These are phyloP conservation scores for Parnassius smintheus DNA, from an alignment of 2,888 invertebrate species.

Conservation along the genomic window DNA sequence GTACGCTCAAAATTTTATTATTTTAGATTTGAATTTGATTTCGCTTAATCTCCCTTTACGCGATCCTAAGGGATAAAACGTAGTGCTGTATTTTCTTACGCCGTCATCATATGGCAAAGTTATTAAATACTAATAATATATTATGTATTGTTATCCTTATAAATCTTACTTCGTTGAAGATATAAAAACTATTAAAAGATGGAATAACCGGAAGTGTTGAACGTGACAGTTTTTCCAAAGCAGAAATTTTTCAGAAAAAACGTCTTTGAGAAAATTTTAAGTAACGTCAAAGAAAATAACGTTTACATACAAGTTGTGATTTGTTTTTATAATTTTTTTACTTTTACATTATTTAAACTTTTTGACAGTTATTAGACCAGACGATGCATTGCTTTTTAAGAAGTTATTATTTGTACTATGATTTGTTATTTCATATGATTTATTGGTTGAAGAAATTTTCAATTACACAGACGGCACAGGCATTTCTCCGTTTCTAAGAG, in stretches of 20 bases:
- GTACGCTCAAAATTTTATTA: conserved; percentile 14
- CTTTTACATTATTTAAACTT: neutral
- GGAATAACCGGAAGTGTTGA: conserved; percentile 29
- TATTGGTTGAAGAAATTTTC: too few relatives aligned
- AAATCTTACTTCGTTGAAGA: neutral
- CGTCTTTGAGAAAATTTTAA: conserved; percentile 8
- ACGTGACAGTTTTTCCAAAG: conserved; percentile 30
- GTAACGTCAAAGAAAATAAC: conserved; percentile 19
- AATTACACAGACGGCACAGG: too few relatives aligned
- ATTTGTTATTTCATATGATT: too few relatives aligned
- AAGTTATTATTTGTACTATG: too few relatives aligned
- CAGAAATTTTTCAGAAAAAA: conserved; percentile 25
- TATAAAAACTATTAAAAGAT: conserved; percentile 18
- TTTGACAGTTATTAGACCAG: neutral
- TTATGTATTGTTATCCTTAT: too few relatives aligned
- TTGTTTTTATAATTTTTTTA: conserved; percentile 7
- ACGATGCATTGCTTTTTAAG: too few relatives aligned
- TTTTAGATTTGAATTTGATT: neutral
- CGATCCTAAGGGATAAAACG: too few relatives aligned
- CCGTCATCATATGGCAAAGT: too few relatives aligned
- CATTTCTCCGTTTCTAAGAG: too few relatives aligned
- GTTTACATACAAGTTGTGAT: conserved; percentile 6
- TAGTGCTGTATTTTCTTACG: too few relatives aligned
- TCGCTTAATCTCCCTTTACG: too few relatives aligned
- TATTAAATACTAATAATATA: too few relatives aligned